Percentiles rank a stretch among this genome's conserved stretches.
Evolutionary conservation across 2,113 vertebrate genomes (phyloP).

Genomic region (Dicentrarchus labrax): DNA sequence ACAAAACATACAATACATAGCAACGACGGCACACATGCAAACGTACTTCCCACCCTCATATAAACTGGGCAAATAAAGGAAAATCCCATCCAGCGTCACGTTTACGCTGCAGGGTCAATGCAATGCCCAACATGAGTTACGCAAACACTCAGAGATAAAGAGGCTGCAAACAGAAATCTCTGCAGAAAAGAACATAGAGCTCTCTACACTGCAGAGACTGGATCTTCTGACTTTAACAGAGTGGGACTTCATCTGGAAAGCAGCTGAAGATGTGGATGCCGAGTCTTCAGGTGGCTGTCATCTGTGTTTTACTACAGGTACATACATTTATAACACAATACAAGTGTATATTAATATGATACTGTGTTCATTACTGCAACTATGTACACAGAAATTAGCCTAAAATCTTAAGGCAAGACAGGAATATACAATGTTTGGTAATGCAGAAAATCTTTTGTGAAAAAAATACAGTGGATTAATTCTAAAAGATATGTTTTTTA

Average conservation of each 20-base stretch:
- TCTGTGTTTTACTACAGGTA: conserved; percentile 70
- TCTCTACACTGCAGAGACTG: background rate
- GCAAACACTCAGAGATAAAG: conserved; percentile 59
- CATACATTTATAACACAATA: background rate
- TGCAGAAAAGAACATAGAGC: background rate
- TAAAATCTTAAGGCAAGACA: background rate
- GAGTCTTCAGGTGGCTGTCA: conserved; percentile 22
- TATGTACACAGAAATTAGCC: background rate
- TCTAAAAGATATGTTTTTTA: background rate
- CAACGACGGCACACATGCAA: background rate
- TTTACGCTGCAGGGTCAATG: conserved; percentile 26
- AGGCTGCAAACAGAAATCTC: background rate
- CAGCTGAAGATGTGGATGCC: conserved; percentile 51
- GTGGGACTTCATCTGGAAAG: background rate
- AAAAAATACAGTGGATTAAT: background rate
- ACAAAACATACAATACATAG: background rate
- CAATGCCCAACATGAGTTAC: background rate
- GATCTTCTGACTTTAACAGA: background rate
- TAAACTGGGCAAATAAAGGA: conserved; percentile 53
- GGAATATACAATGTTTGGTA: background rate
- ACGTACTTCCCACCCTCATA: conserved; percentile 47
- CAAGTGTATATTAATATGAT: background rate
- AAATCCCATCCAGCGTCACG: conserved; percentile 32
- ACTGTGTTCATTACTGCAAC: background rate
- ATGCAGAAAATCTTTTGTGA: background rate